Evolutionary conservation across 2,888 invertebrate genomes (phyloP), one percentile per base, ranked within the genome.

Genomic region (Drosophila limbata): DNA sequence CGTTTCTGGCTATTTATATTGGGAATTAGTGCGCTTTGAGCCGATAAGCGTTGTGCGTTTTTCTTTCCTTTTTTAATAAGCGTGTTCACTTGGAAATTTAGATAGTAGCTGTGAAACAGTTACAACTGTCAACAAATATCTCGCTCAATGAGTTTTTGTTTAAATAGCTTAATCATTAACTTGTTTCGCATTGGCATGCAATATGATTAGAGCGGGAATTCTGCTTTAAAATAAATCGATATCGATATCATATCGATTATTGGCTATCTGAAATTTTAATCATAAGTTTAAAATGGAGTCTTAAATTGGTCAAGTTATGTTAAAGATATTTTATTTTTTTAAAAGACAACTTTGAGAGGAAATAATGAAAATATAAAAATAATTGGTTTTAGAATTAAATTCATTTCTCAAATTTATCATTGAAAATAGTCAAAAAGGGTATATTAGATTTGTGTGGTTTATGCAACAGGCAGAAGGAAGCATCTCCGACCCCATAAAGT

Each of bases 11-110:
- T 73, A 86, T 84, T 84, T 86, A 83, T 88, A 84, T 71, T 77
- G 87, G 88, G 78, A 86, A 87, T 86, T 87, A 78, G 89, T 87
- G 84, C 84, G 84, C 87, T 86, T 84, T 73, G 72, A 62, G 64
- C 50, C 75, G 89, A 84, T 88, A 84, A 84, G 87, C 77, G 56
- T 63, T 73, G 86, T 72, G 88, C 73, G 25, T 25, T 25, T 25
- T 25, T 25, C 81, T 82, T 88, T 74, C 85, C 73, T 79, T 82
- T 88, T 88, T 85, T 88, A 72, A 88, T 85, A 85, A 83, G 86
- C 83, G 80, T 88, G 88, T 82, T 84, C 79, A 77, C 59, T 74
- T 69, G 66, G 60, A 88, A 82, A 85, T 82, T 82, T 82, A 86
- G 81, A 82, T 82, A 82, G 78, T 60, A 71, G 62, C 76, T 66